Conservation (phyloP, 2,888 invertebrate genomes). For the Tachina grossa region DNA sequence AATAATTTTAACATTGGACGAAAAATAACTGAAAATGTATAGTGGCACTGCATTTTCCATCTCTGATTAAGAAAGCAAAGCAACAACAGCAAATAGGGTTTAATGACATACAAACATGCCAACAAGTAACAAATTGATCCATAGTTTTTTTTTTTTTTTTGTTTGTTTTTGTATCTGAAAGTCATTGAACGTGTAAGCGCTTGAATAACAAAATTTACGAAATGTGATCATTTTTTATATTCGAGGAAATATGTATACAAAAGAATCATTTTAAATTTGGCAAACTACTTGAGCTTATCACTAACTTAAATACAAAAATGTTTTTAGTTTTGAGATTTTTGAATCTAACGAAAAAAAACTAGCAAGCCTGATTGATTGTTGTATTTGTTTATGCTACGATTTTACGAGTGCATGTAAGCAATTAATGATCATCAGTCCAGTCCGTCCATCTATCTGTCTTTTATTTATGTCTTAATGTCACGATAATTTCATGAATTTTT, state of each 20-base stretch:
- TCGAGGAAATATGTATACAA: neutral
- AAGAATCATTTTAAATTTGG: neutral
- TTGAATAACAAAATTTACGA: slow-evolving; percentile 5
- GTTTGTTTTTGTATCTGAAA: neutral
- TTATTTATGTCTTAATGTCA: slow-evolving; percentile 73
- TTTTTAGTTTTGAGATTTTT: too few species aligned
- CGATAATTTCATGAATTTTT: slow-evolving; percentile 74
- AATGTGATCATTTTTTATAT: slow-evolving; percentile 10
- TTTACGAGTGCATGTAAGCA: too few species aligned
- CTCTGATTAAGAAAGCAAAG: neutral
- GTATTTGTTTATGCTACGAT: too few species aligned
- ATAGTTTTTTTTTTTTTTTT: neutral
- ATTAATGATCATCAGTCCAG: neutral
- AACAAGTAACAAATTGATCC: slow-evolving; percentile 33
- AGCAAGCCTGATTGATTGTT: too few species aligned
- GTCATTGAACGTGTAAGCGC: neutral
- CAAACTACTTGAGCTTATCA: too few species aligned
- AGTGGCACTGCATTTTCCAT: neutral
- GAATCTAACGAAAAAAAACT: too few species aligned
- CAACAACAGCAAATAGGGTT: slow-evolving; percentile 4
- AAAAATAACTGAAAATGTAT: neutral
- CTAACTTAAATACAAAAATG: too few species aligned
- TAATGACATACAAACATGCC: slow-evolving; percentile 56
- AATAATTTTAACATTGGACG: too few species aligned
- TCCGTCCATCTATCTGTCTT: neutral